Base-by-base conservation (phyloP, 2,888 invertebrate species). In the Drosophila prostipennis region DNA sequence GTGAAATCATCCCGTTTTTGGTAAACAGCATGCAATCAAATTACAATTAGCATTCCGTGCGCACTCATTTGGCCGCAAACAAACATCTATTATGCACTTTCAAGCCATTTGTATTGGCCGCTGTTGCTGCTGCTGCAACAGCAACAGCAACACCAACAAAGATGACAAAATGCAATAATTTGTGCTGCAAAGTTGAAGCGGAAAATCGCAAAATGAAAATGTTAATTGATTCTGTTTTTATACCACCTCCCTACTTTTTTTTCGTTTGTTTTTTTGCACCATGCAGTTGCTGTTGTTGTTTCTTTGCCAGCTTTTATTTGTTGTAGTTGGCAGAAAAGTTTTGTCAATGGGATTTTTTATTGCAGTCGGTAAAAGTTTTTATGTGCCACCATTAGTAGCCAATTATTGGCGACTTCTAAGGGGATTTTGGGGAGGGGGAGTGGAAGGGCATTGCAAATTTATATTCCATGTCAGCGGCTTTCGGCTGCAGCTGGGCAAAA, bases 121-220 rank as follows among this genome's bases (percentile, higher is more conserved):
- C 19, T 23, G 11, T 19, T 42, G 40, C 39, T n/a, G 14, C 39
- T n/a, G 23, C 14, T 11, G 14, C 19, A 19, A 19, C 13, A 3
- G 29, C 26, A 26, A 26, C 26, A 26, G 52, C 53, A 53, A 53
- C 40, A 45, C 14, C 56, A 76, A 60, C 56, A 69, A 63, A 63
- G 55, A 56, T 57, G 45, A 64, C 60, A 67, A 58, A 73, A 76
- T 77, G 72, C 72, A 74, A 86, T 75, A 86, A 86, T 82, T 86
- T 72, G 63, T 74, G 60, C 49, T 65, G 83, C 70, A 72, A 74
- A 74, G 77, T 76, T 84, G 61, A 65, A 80, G 74, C 64, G 61
- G 57, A 78, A 87, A 85, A 79, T 82, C 85, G 85, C 75, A 71
- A 87, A 82, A 87, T 82, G 79, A 77, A 87, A 85, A 87, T 82